Evolutionary conservation across 1,140 invertebrate genomes (phyloP), one percentile per base, ranked within the genome.

Genomic region (Diorhabda sublineata): DNA sequence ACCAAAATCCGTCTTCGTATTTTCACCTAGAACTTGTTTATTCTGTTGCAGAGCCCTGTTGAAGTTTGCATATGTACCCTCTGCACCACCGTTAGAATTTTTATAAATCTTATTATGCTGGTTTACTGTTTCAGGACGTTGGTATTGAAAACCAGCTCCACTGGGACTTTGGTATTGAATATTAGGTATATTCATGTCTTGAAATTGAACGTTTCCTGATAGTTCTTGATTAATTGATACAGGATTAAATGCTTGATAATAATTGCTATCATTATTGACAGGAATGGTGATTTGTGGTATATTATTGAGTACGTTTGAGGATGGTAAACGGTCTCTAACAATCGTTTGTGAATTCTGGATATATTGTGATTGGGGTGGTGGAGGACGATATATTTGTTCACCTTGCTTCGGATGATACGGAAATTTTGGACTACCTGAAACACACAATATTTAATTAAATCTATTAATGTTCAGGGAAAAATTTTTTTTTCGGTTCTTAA

Each of bases 191-290:
- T 52, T 52, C n/a, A n/a, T 3, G 47, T 3, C n/a, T 26, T 52
- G 45, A 26, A 56, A 42, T 61, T 64, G 61, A 45, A 69, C 64
- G 44, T 69, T 60, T 43, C 69, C 64, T 7, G 69, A 58, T 9
- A 69, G 56, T 56, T 72, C 73, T 66, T 71, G 68, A 58, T 77
- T 75, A 60, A 78, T 73, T 3, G 59, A 69, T 44, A 64, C 66
- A 3, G 71, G 69, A 70, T 70, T 71, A 66, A 73, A 26, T 42
- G 74, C 56, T 58, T 76, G 69, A 62, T 76, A 72, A 61, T 71
- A 70, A 64, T 66, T 77, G 45, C 7, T 73, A 4, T 9, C 43
- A 58, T 72, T 78, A 58, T 73, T 78, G 11, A 69, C 56, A 3
- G 71, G 69, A 42, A 74, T 5, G 42, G 73, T 74, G 47, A 70